phyloP scores from a whole-genome alignment of 2,113 vertebrate species.

The Aegithalos caudatus region DNA sequence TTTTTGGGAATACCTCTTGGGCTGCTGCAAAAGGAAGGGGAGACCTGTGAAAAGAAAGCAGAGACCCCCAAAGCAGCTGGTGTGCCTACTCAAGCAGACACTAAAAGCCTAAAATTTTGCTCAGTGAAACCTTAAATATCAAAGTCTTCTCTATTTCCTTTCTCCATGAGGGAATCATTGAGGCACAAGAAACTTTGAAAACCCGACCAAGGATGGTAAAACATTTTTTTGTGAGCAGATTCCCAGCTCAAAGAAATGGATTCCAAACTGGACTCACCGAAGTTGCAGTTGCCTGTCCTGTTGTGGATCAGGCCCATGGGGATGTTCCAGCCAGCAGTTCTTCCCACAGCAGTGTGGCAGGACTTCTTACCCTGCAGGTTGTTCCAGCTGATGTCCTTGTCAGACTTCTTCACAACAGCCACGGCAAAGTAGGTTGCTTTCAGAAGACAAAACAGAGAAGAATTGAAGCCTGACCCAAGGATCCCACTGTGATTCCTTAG shows the following conservation, averaged over 20 bases:
- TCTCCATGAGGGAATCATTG: neutral
- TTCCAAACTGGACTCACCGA: conserved; percentile 71
- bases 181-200: neutral
- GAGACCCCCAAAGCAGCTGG: neutral
- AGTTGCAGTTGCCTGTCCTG: conserved; percentile 67
- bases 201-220: neutral
- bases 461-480: neutral
- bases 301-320: conserved; percentile 80
- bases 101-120: neutral
- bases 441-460: neutral
- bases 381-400: conserved; percentile 69
- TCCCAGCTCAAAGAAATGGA: neutral
- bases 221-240: neutral
- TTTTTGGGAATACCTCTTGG: neutral
- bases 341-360: conserved; percentile 82
- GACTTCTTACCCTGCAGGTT: conserved; percentile 80
- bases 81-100: neutral
- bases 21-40: neutral
- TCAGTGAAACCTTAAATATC: neutral
- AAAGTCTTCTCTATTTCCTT: neutral
- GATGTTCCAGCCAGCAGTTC: conserved; percentile 87
- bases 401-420: conserved; percentile 81
- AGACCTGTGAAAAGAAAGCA: neutral
- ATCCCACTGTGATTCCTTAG: neutral
- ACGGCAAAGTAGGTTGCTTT: conserved; percentile 77